Evolutionary conservation across 92 coral and sea anemone genomes (phyloP), one percentile per base, ranked within the genome.

Genomic region (Epizoanthus scotinus): DNA sequence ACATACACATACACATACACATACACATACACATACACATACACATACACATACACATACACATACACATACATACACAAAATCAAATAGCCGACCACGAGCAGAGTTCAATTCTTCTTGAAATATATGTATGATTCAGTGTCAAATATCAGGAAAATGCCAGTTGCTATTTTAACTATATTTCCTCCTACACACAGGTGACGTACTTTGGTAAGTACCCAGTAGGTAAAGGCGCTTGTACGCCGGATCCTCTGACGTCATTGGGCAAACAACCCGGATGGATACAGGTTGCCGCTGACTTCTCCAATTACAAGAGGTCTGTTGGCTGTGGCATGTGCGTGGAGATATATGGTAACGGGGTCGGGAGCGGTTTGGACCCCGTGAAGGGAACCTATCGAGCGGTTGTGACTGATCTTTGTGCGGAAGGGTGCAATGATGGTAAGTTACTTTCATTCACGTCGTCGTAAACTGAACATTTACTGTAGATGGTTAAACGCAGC

Each of bases 271-370:
- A 58, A 59, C 81, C 68, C 68, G 81, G 81, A 59, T 75, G 81
- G 81, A 75, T 75, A 58, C 81, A 75, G 63, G 81, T 57, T 3
- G 81, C 81, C 0, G 81, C 81, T 1, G 81, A 75, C 19, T 75
- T 75, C 27, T 75, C 81, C 18, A 75, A 75, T 38, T 75, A 75
- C 81, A 75, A 75, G 68, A 47, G 81, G 24, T 75, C 81, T 5
- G 81, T 75, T 38, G 81, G 81, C 2, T 75, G 81, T 75, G 81
- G 81, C 28, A 75, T 75, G 81, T 75, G 81, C 42, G 81, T 75
- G 47, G 81, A 75, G 27, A 75, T 75, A 29, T 75, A 75, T 24
- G 81, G 81, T 3, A 38, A 75, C 24, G 81, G 81, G 4, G 42
- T 75, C 22, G 81, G 81, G 17, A 75, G 81, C 61, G 81, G 81